Base-by-base conservation (phyloP, 1,140 invertebrate genomes). In the Trichoplusia ni region DNA sequence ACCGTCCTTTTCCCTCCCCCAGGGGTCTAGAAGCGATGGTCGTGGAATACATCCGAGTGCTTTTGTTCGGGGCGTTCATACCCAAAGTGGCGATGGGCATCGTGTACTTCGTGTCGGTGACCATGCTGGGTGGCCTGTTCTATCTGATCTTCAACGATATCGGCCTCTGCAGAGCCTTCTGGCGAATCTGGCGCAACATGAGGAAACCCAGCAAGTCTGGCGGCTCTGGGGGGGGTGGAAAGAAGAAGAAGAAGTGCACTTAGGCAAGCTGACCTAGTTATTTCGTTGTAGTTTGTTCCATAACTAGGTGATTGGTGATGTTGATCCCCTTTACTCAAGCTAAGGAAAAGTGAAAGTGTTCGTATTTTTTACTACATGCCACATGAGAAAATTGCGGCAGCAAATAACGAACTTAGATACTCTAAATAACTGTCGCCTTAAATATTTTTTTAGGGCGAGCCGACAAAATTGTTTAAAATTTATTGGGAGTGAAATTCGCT, bases 1-100 rank as follows among this genome's bases (percentile, higher is more conserved):
- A 16, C 31, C 47, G 44, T 46, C 51, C 40, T 63, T 58, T 61
- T 56, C 33, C 60, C 70, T 31, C 8, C 51, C 42, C 47, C 65
- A 96, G 95, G 95, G 97, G 97, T 42, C 88, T 98, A 46, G 96
- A 98, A 92, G 96, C 97, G 19, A 92, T 97, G 58, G 93, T 97
- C 42, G 89, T 95, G 3, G 98, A 99, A 90, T 99, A 99, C 77
- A 84, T 95, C 16, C 90, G 95, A 49, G 95, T 96, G 2, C 89
- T 93, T 9, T 76, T 98, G 1, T 93, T 98, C 81, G 95, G 97
- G 33, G 81, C 92, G 40, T 65, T 95, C 23, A 64, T 97, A 51
- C 93, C 97, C 9, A 97, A 96, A 91, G 58, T 96, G n/a, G 92
- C 93, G 1, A 89, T 96, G 59, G 87, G 84, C 2, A 54, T 92